These are phyloP conservation scores for Chironomus tentans DNA, from an alignment of 2,888 invertebrate species.

Conservation along the genomic window DNA sequence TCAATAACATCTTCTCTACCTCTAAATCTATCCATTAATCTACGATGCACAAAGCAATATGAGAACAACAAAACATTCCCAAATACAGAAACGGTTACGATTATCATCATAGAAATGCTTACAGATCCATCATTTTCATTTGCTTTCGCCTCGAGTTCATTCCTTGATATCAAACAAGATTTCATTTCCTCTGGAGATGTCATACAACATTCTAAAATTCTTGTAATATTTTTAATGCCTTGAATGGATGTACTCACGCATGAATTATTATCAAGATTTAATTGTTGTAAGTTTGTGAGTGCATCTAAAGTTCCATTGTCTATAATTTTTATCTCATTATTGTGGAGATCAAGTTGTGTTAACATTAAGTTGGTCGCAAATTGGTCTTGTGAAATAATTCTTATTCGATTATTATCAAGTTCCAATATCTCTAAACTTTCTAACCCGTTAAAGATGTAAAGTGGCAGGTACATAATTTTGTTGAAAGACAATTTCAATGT, in stretches of 20 bases:
- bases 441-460: background rate
- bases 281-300: background rate
- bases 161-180: background rate
- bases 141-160: background rate
- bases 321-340: background rate
- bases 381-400: slow-evolving; percentile 2
- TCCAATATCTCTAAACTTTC: background rate
- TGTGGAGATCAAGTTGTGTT: background rate
- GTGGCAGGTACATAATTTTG: background rate
- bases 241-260: background rate
- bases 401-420: slow-evolving; percentile 6
- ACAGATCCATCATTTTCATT: background rate
- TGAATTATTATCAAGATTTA: background rate
- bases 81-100: background rate
- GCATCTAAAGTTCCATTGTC: background rate
- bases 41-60: background rate
- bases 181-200: background rate
- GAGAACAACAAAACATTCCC: background rate
- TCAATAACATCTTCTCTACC: background rate
- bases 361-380: background rate
- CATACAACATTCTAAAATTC: background rate
- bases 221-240: background rate
- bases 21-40: background rate
- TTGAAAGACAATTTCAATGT: slow-evolving; percentile 9
- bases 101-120: background rate